Percentiles rank a stretch among this genome's conserved stretches.
Evolutionary conservation across 1,140 invertebrate species (phyloP).

Genomic region (Ylistrum balloti): DNA sequence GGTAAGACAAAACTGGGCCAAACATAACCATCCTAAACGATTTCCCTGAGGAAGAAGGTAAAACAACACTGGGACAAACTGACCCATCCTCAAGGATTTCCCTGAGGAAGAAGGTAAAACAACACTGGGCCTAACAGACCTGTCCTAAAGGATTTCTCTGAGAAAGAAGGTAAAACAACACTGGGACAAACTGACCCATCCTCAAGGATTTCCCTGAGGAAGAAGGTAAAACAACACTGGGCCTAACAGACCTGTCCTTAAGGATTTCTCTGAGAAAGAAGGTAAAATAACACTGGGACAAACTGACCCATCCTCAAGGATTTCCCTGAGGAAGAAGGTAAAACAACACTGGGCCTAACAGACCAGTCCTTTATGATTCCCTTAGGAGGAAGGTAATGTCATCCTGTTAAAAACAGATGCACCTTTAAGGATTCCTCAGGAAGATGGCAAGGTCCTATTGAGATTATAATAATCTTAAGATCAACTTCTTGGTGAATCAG

Average conservation of each 20-base stretch:
- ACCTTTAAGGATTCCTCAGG: slow-evolving; percentile 97
- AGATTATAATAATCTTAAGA: no score
- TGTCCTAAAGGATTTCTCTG: slow-evolving; percentile 99
- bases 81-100: slow-evolving; percentile 98
- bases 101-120: slow-evolving; percentile 85
- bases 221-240: no score
- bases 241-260: no score
- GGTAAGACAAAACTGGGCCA: no score
- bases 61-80: slow-evolving; percentile 16
- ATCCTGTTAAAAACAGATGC: slow-evolving; percentile 85
- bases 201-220: slow-evolving; percentile 99
- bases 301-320: slow-evolving; percentile 97
- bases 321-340: slow-evolving; percentile 89
- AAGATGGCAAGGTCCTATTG: slow-evolving; percentile 74
- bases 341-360: not conserved
- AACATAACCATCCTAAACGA: slow-evolving; percentile 97
- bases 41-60: slow-evolving; percentile 89
- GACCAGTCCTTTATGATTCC: slow-evolving; percentile 99
- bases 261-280: no score
- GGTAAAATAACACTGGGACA: no score
- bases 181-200: slow-evolving; percentile 89
- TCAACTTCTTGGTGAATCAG: no score
- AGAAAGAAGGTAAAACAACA: slow-evolving; percentile 79
- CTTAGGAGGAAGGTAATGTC: slow-evolving; percentile 84
- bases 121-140: slow-evolving; percentile 83